Conservation (phyloP, 2,888 invertebrate genomes). For the Synergus itoensis region DNA sequence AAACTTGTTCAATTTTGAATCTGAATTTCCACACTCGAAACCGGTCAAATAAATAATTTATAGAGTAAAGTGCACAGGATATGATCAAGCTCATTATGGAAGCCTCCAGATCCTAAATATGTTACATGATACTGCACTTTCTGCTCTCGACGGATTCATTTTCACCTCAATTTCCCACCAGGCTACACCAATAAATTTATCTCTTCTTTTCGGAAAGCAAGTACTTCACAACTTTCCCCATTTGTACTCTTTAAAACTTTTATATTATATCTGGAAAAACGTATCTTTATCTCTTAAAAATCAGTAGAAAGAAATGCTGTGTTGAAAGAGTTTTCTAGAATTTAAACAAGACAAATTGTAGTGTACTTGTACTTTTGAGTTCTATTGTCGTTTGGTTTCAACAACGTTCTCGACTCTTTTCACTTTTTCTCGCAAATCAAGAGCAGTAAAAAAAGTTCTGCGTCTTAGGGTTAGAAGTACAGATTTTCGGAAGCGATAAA, state of each 20-base stretch:
- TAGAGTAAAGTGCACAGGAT: no score
- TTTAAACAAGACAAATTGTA: background rate
- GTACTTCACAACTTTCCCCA: no score
- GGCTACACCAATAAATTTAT: no score
- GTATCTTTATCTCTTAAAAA: no score
- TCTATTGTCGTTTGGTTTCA: background rate
- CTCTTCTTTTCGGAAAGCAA: no score
- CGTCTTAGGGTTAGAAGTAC: background rate
- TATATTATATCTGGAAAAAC: background rate
- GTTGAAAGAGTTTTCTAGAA: background rate
- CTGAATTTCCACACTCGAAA: background rate
- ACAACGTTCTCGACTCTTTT: background rate
- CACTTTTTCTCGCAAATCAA: constrained; percentile 13
- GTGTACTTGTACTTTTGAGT: background rate
- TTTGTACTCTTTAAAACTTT: background rate
- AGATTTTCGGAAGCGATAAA: background rate
- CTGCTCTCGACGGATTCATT: no score
- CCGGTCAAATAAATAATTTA: no score
- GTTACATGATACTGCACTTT: no score
- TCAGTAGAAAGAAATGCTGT: background rate
- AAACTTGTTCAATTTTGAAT: no score
- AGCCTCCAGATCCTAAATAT: no score
- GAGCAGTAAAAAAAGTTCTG: constrained; percentile 2
- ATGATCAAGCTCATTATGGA: no score
- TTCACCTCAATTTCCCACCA: no score